These are phyloP conservation scores for Stenotaenia linearis DNA, from an alignment of 2,888 invertebrate species.

Conservation along the genomic window DNA sequence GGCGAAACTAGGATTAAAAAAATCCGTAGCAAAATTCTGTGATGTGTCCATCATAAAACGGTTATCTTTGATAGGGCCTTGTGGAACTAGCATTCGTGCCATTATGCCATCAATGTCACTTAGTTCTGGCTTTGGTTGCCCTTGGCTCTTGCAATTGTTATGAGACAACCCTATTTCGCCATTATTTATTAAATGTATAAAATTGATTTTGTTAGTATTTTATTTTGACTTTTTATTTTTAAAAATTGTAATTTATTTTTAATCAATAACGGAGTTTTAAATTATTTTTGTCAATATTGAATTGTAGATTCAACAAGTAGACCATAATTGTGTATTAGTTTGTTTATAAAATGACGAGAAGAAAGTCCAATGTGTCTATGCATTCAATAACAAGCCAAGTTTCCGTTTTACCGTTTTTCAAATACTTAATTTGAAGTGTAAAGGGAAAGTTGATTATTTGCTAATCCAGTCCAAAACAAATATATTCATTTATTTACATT, in stretches of 20 bases:
- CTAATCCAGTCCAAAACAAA: constrained; percentile 7
- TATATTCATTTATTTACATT: not conserved
- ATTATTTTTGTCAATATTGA: constrained; percentile 12
- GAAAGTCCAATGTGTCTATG: constrained; percentile 17
- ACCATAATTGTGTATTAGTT: not conserved
- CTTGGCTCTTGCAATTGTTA: too few relatives aligned
- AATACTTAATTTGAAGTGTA: not conserved
- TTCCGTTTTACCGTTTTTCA: not conserved
- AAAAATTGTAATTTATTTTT: not conserved
- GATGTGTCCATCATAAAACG: too few relatives aligned
- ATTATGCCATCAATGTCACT: too few relatives aligned
- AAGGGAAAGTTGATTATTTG: constrained; percentile 11
- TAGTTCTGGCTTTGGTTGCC: too few relatives aligned
- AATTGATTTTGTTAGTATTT: not conserved
- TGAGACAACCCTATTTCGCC: too few relatives aligned
- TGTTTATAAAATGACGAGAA: not conserved
- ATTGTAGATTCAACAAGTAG: not conserved
- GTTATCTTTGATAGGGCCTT: too few relatives aligned
- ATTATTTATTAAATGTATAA: not conserved
- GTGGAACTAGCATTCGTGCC: too few relatives aligned
- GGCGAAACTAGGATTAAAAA: too few relatives aligned
- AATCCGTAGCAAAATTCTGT: too few relatives aligned
- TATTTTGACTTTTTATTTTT: not conserved
- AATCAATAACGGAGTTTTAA: not conserved
- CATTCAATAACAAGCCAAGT: not conserved